Conservation (phyloP, 1,140 invertebrate species). For the Leptonema lineaticorne region DNA sequence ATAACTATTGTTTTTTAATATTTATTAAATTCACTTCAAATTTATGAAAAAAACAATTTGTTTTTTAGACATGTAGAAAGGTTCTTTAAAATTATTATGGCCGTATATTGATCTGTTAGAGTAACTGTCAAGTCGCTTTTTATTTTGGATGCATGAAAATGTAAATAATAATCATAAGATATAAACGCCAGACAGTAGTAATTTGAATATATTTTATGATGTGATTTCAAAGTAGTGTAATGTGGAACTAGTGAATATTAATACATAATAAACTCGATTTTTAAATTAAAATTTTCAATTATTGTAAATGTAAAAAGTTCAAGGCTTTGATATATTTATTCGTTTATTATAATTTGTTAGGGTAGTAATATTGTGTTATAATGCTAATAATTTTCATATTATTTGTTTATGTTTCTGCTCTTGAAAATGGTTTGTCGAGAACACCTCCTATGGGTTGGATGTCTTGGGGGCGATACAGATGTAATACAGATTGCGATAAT, state of each 20-base stretch:
- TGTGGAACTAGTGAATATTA: neutral
- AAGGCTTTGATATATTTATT: neutral
- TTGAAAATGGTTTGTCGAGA: conserved; percentile 80
- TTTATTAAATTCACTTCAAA: no score
- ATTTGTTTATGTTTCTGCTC: conserved; percentile 37
- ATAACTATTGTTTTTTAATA: no score
- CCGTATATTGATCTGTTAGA: neutral
- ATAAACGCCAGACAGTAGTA: neutral
- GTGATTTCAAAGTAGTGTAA: neutral
- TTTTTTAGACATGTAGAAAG: no score
- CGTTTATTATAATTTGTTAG: neutral
- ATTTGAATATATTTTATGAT: neutral
- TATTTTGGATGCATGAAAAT: neutral
- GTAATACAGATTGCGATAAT: conserved; percentile 64
- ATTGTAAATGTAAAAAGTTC: conserved; percentile 17
- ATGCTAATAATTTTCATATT: neutral
- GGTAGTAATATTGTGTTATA: neutral
- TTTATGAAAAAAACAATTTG: no score
- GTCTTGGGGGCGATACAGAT: conserved; percentile 75
- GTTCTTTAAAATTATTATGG: no score
- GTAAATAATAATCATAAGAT: neutral
- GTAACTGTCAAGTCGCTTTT: neutral
- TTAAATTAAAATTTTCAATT: neutral
- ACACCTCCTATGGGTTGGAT: conserved; percentile 86
- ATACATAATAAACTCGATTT: neutral